Evolutionary conservation across 2,113 vertebrate species (phyloP).

Genomic region (Notechis scutatus): DNA sequence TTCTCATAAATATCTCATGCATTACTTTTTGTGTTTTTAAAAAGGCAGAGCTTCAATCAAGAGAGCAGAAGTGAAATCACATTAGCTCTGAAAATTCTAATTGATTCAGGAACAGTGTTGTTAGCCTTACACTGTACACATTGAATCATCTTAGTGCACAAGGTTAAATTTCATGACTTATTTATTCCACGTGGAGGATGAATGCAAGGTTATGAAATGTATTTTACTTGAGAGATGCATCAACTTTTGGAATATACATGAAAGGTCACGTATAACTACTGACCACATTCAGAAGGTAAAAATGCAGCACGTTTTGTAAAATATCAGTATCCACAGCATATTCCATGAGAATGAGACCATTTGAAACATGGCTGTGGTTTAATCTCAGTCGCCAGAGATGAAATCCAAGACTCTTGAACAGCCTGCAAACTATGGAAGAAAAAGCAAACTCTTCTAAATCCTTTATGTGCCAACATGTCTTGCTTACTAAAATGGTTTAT

Average conservation of each 20-base stretch:
- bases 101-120: background rate
- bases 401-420: constrained; percentile 35
- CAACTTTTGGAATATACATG: constrained; percentile 3
- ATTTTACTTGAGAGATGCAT: background rate
- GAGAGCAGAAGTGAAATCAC: background rate
- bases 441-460: constrained; percentile 12
- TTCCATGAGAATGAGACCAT: constrained; percentile 22
- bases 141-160: background rate
- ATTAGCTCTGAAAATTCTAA: background rate
- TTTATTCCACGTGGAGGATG: background rate
- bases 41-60: background rate
- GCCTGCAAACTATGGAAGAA: constrained; percentile 23
- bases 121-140: background rate
- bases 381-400: constrained; percentile 13
- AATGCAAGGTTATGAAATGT: background rate
- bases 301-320: background rate
- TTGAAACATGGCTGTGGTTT: constrained; percentile 17
- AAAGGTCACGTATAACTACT: constrained; percentile 5
- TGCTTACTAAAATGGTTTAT: background rate
- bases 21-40: background rate
- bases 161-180: background rate
- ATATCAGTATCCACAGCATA: background rate
- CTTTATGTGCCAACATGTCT: background rate
- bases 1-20: background rate
- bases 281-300: background rate